A percentile compares a stretch with the other conserved stretches of the same genome.
Conservation (phyloP, 1,140 invertebrate genomes). For the Aporrectodea caliginosa region DNA sequence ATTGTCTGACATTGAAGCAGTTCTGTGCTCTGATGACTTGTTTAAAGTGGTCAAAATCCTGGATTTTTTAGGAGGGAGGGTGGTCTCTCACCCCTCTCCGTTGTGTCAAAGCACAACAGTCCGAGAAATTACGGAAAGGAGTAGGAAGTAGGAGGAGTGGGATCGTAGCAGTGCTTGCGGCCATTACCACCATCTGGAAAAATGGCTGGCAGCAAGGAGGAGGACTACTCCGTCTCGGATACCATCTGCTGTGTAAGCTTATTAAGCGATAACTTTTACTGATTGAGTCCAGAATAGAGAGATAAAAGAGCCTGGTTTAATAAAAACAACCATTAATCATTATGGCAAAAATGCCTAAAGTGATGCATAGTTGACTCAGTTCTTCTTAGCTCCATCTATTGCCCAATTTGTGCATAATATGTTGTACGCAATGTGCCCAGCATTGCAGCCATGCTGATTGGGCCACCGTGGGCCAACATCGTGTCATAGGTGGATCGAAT, state of each 20-base stretch:
- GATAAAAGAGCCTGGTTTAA: too few relatives aligned
- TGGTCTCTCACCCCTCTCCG: background rate
- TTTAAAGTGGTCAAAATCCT: background rate
- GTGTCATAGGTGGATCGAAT: too few relatives aligned
- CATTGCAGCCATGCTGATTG: too few relatives aligned
- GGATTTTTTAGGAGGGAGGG: background rate
- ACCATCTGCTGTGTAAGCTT: constrained; percentile 30
- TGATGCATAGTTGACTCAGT: background rate
- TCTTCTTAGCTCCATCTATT: background rate
- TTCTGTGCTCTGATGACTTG: background rate
- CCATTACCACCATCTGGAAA: background rate
- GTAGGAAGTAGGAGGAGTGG: background rate
- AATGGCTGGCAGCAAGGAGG: constrained; percentile 23
- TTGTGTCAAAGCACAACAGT: background rate
- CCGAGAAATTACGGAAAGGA: background rate
- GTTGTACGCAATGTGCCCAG: too few relatives aligned
- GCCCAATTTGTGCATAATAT: too few relatives aligned
- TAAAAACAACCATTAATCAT: background rate
- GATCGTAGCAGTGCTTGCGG: background rate
- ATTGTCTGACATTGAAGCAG: background rate
- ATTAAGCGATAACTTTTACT: too few relatives aligned
- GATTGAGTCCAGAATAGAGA: too few relatives aligned
- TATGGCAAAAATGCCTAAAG: background rate
- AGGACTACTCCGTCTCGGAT: constrained; percentile 29
- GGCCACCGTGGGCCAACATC: too few relatives aligned